These are phyloP conservation scores for Lates calcarifer DNA, from an alignment of 2,113 vertebrate species.

Conservation along the genomic window DNA sequence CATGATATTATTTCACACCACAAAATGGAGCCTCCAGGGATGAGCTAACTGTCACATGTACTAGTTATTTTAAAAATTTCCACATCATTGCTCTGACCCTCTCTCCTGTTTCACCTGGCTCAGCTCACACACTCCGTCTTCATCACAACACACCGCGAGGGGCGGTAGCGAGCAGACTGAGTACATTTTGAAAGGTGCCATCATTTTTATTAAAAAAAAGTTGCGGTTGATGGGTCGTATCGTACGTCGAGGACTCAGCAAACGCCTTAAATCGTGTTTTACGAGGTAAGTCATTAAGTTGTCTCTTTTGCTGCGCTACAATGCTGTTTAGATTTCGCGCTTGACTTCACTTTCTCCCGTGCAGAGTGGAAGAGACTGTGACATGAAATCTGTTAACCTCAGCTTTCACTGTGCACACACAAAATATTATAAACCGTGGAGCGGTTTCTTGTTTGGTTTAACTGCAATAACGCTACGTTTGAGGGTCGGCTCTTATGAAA, in stretches of 20 bases:
- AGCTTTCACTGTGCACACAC: background rate
- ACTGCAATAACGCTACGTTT: background rate
- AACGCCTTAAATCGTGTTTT: constrained; percentile 1
- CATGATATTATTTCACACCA: background rate
- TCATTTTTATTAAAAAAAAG: constrained; percentile 59
- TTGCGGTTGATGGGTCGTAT: constrained; percentile 30
- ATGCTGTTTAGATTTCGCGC: background rate
- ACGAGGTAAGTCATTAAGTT: background rate
- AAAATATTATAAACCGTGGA: background rate
- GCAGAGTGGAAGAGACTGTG: background rate
- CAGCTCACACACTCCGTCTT: background rate
- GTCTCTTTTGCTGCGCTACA: background rate
- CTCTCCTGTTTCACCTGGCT: background rate
- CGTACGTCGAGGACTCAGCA: background rate
- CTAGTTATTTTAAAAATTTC: background rate
- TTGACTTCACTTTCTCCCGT: constrained; percentile 49
- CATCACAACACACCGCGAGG: constrained; percentile 37
- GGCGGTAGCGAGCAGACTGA: constrained; percentile 35
- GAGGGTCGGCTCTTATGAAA: too few relatives aligned
- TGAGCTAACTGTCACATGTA: background rate
- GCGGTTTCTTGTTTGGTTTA: background rate
- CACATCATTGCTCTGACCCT: background rate
- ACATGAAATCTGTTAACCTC: constrained; percentile 10
- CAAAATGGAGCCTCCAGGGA: background rate
- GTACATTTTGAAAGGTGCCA: constrained; percentile 41